Evolutionary conservation across 1,140 invertebrate genomes (phyloP).

Genomic region (Drosophila sucinea): DNA sequence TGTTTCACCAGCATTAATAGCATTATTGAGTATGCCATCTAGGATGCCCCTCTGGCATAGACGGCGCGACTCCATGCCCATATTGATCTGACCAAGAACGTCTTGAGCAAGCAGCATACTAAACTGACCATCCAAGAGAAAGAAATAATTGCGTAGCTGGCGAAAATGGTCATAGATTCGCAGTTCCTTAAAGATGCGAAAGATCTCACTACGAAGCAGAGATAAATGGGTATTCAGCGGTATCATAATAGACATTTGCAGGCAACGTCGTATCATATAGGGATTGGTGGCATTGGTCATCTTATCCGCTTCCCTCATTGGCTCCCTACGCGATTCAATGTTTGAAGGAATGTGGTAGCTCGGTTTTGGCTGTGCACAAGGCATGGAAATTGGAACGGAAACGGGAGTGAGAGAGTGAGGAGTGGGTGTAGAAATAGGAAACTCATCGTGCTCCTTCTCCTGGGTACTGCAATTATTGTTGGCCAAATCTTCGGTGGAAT

Average conservation of each 20-base stretch:
- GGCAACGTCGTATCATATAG: conserved; percentile 84
- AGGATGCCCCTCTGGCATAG: conserved; percentile 88
- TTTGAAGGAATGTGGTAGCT: background rate
- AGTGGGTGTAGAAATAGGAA: background rate
- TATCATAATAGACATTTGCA: conserved; percentile 87
- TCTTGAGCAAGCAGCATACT: conserved; percentile 87
- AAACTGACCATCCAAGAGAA: conserved; percentile 90
- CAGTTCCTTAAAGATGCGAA: conserved; percentile 87
- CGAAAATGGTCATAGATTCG: conserved; percentile 88
- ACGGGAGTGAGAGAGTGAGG: too few species aligned
- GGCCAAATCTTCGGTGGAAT: conserved; percentile 37
- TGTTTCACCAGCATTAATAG: conserved; percentile 82
- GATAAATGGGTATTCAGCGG: conserved; percentile 88
- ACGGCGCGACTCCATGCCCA: conserved; percentile 86
- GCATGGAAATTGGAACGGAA: background rate
- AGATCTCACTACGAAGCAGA: conserved; percentile 88
- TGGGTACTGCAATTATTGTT: conserved; percentile 19
- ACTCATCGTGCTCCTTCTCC: conserved; percentile 1
- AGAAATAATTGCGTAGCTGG: conserved; percentile 89
- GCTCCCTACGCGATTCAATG: background rate
- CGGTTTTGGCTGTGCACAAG: too few species aligned
- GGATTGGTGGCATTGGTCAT: conserved; percentile 35
- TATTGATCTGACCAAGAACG: conserved; percentile 87
- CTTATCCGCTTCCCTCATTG: background rate
- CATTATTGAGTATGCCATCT: conserved; percentile 87